Conservation (phyloP, 2,797 vertebrate genomes). For the Cyprinella venusta region DNA sequence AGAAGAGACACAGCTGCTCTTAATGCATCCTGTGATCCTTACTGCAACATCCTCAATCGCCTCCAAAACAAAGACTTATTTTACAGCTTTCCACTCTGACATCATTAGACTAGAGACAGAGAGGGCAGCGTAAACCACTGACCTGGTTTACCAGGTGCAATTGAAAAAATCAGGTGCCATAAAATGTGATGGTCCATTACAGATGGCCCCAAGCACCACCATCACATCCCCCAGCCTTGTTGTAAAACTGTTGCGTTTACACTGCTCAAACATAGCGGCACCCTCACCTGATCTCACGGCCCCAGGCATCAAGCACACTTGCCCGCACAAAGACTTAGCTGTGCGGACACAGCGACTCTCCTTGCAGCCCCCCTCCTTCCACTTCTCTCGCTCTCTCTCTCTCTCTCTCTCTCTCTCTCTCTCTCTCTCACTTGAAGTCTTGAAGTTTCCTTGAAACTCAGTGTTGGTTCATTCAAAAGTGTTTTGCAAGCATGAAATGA, state of each 20-base stretch:
- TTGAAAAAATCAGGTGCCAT: constrained; percentile 50
- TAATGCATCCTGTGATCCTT: constrained; percentile 50
- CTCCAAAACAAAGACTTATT: constrained; percentile 37
- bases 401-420: constrained; percentile 16
- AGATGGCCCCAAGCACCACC: constrained; percentile 26
- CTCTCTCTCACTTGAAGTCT: constrained; percentile 27
- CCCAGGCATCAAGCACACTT: constrained; percentile 50
- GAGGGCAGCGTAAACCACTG: constrained; percentile 22
- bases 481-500: constrained; percentile 27
- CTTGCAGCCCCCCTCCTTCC: constrained; percentile 19
- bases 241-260: constrained; percentile 64
- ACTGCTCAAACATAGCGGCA: constrained; percentile 49
- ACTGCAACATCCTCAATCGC: constrained; percentile 11
- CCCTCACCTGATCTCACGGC: constrained; percentile 64
- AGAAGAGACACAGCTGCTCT: constrained; percentile 60
- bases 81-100: constrained; percentile 34
- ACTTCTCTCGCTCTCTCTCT: constrained; percentile 22
- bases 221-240: constrained; percentile 44
- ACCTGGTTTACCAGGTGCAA: constrained; percentile 51
- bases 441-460: constrained; percentile 55
- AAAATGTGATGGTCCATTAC: constrained; percentile 52
- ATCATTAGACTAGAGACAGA: constrained; percentile 23
- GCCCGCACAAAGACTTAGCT: constrained; percentile 64
- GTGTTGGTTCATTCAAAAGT: constrained; percentile 53
- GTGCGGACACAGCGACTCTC: constrained; percentile 52